These are phyloP conservation scores for Magallana angulata DNA, from an alignment of 1,140 invertebrate species.

Conservation along the genomic window DNA sequence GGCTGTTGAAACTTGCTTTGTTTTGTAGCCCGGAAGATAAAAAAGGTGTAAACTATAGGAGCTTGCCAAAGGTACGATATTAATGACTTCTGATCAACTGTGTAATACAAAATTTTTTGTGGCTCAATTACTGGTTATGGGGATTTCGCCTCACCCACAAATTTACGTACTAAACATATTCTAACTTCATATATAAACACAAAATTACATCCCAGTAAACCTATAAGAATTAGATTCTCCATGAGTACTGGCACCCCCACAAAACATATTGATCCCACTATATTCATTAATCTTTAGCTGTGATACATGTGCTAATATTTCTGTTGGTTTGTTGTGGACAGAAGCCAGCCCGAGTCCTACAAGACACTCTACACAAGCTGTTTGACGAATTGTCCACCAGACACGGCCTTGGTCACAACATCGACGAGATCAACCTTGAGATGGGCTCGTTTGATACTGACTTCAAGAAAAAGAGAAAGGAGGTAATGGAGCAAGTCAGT, in stretches of 20 bases:
- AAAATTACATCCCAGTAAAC: too few relatives aligned
- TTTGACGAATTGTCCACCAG: constrained; percentile 81
- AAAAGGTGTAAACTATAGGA: constrained; percentile 88
- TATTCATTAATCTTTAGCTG: too few relatives aligned
- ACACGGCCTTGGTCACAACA: constrained; percentile 76
- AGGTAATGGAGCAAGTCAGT: constrained; percentile 79
- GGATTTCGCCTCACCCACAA: too few relatives aligned
- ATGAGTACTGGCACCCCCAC: too few relatives aligned
- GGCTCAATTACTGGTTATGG: too few relatives aligned
- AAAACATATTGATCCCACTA: too few relatives aligned
- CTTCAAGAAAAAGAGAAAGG: constrained; percentile 86
- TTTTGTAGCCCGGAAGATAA: constrained; percentile 90
- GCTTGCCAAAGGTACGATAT: constrained; percentile 87
- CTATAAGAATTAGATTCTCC: too few relatives aligned
- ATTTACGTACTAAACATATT: too few relatives aligned
- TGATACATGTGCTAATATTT: too few relatives aligned
- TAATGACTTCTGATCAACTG: neutral
- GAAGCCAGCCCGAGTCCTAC: constrained; percentile 89
- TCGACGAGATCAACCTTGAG: constrained; percentile 81
- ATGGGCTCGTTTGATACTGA: constrained; percentile 83
- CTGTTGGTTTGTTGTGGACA: constrained; percentile 45
- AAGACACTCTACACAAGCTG: constrained; percentile 86
- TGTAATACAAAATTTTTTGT: too few relatives aligned
- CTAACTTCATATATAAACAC: too few relatives aligned
- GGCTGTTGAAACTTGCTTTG: neutral